These are phyloP conservation scores for Actinia equina DNA, from an alignment of 64 coral and sea anemone genomes.

Conservation along the genomic window DNA sequence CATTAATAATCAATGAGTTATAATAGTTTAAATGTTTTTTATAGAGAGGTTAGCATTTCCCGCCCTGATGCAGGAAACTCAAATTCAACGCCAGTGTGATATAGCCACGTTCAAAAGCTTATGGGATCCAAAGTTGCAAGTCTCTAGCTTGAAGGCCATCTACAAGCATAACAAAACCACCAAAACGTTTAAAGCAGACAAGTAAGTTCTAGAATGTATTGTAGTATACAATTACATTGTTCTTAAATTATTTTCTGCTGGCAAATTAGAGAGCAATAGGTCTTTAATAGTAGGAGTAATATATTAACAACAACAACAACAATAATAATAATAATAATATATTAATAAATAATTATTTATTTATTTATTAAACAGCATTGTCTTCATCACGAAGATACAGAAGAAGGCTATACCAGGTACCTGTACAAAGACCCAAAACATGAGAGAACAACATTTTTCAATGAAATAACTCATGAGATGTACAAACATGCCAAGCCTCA, in stretches of 20 bases:
- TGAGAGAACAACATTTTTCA: conserved; percentile 50
- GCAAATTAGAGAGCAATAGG: neutral
- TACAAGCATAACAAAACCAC: conserved; percentile 7
- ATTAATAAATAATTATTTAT: conserved; percentile 6
- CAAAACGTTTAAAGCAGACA: conserved; percentile 10
- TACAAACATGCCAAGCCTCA: conserved; percentile 47
- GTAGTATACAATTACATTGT: conserved; percentile 2
- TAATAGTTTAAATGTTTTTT: too few relatives aligned
- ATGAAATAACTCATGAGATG: conserved; percentile 46
- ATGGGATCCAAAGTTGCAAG: too few relatives aligned
- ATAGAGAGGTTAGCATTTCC: too few relatives aligned
- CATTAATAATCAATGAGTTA: too few relatives aligned
- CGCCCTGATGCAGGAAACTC: too few relatives aligned
- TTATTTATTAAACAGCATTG: conserved; percentile 31
- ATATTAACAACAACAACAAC: too few relatives aligned
- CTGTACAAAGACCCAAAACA: conserved; percentile 33
- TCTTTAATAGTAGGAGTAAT: conserved; percentile 10
- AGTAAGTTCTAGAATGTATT: conserved; percentile 8
- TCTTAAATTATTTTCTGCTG: conserved; percentile 14
- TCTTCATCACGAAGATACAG: conserved; percentile 23
- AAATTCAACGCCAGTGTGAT: too few relatives aligned
- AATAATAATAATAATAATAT: too few relatives aligned
- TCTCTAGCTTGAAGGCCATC: too few relatives aligned
- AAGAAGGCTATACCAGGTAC: conserved; percentile 42
- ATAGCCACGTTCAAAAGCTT: too few relatives aligned